phyloP scores from a whole-genome alignment of 2,888 invertebrate genomes.

The Noctua janthina region DNA sequence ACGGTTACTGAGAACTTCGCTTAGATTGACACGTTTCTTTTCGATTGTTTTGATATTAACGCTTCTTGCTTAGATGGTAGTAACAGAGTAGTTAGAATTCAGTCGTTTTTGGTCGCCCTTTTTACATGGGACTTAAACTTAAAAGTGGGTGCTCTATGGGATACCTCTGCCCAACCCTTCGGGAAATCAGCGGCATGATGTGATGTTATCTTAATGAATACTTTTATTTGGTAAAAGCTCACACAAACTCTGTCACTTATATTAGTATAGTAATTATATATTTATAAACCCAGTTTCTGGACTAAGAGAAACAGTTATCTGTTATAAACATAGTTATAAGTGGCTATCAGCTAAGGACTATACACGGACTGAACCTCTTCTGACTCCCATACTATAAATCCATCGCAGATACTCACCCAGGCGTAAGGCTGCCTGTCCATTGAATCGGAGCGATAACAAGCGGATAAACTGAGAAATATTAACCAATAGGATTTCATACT shows the following conservation, averaged over 20 bases:
- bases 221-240: neutral
- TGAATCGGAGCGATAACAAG: no score
- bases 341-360: no score
- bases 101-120: neutral
- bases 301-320: neutral
- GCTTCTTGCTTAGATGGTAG: constrained; percentile 7
- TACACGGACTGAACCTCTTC: no score
- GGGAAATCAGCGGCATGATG: neutral
- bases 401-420: no score
- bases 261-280: neutral
- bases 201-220: neutral
- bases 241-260: neutral
- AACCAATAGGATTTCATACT: no score
- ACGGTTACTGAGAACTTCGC: constrained; percentile 61
- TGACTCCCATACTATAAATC: no score
- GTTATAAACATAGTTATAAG: neutral
- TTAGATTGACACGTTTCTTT: constrained; percentile 67
- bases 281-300: neutral
- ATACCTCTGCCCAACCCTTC: no score
- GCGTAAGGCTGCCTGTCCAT: no score
- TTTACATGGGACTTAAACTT: neutral
- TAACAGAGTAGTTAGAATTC: neutral
- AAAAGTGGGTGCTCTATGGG: neutral
- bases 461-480: no score
- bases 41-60: constrained; percentile 59